Base-by-base conservation (phyloP, 2,113 vertebrate species). In the Corythaeola cristata region DNA sequence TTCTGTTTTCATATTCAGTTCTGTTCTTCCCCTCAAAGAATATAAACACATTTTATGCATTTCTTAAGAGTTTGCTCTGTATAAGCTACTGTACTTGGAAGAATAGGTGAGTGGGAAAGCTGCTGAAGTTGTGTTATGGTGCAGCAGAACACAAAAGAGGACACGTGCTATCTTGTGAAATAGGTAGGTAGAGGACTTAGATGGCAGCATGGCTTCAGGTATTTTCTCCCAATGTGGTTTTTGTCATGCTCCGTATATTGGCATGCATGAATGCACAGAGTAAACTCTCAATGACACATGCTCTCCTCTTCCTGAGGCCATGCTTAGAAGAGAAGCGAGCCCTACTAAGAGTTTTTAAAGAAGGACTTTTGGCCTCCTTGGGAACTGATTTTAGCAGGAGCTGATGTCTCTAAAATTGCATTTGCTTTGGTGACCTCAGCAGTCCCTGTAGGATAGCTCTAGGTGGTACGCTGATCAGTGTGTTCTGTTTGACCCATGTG, bases 381-480 rank as follows among this genome's bases (percentile, higher is more conserved):
- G 37, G 21, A 59, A 9, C 30, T 45, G n/a, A n/a, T 39, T 6
- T 5, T 69, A 50, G n/a, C 14, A 55, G 59, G 52, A 85, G 4
- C 4, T 5, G 1, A 20, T 18, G 26, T 39, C 41, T 78, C 6
- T 6, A 7, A 45, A 32, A 50, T 41, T 59, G 22, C 9, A 7
- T 58, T 64, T 75, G 24, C 41, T 66, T 24, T 18, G 9, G 7
- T 71, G 23, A 24, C 21, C 37, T 52, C 30, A 62, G 32, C 16
- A 59, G 75, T 12, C 26, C 9, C 32, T 55, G n/a, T 17, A 22
- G 47, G 71, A 5, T 49, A 55, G 27, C 4, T 32, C 8, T 17
- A 28, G 2, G 5, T 66, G 8, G 13, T 24, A 13, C 5, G 6
- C 8, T 7, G 3, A 3, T 10, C 8, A 22, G 3, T 9, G 11